A percentile compares a stretch with the other conserved stretches of the same genome.
Conservation (phyloP, 2,888 invertebrate species). For the Tipula confusa region DNA sequence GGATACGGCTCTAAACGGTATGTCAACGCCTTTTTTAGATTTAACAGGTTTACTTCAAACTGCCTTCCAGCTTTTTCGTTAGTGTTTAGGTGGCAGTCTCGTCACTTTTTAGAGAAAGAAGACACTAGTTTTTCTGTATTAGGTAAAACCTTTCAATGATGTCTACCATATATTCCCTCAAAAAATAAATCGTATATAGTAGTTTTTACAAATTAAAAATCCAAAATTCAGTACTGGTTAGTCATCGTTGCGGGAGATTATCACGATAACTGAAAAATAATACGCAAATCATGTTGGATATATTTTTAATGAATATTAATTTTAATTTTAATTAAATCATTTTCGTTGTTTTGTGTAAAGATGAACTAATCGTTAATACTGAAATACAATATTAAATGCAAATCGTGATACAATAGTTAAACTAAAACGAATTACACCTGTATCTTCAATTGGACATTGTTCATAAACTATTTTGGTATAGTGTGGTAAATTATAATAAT, state of each 20-base stretch:
- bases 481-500: not conserved
- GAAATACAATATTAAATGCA: not conserved
- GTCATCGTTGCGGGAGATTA: not conserved
- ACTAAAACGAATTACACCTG: not conserved
- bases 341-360: not conserved
- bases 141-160: too few relatives aligned
- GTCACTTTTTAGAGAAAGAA: too few relatives aligned
- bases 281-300: not conserved
- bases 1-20: too few relatives aligned
- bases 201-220: not conserved
- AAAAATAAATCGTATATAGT: too few relatives aligned
- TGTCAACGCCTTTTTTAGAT: too few relatives aligned
- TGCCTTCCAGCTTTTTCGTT: too few relatives aligned
- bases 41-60: too few relatives aligned
- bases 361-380: too few relatives aligned
- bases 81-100: too few relatives aligned
- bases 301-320: not conserved
- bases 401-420: not conserved
- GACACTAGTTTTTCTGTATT: too few relatives aligned
- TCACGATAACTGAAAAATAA: not conserved
- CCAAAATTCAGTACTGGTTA: not conserved
- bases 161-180: too few relatives aligned
- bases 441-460: too few relatives aligned
- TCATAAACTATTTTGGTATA: not conserved
- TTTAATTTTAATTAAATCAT: not conserved